Base-by-base conservation (phyloP, 2,113 vertebrate species). In the Casuarius casuarius region DNA sequence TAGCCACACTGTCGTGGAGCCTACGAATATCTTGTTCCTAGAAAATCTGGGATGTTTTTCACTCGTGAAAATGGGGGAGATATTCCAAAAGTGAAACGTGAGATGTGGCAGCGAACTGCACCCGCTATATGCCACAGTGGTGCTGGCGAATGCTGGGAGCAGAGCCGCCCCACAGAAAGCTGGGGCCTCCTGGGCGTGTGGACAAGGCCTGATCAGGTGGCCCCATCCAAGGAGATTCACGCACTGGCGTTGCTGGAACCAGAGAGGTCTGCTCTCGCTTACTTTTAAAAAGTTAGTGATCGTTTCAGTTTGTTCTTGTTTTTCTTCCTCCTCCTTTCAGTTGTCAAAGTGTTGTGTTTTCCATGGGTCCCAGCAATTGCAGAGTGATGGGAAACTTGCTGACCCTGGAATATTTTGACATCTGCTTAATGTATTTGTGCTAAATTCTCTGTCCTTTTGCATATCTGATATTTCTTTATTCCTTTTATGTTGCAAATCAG, bases 391-490 rank as follows among this genome's bases (percentile, higher is more conserved):
- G 88, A 93, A 88, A 67, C 59, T 95, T 95, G 63, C 83, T 91
- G 82, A 94, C 85, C 87, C 85, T 91, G n/a, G 93, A 90, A 89
- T 95, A 73, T 73, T 93, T 90, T 74, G 75, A 94, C 82, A 77
- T 96, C 82, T 94, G 82, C 79, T 91, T 42, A 48, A 92, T 91
- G 23, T 66, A 83, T 96, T 94, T 88, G 12, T 80, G 42, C 67
- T 71, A 5, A 38, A n/a, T 31, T 83, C 58, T 83, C 52, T 79
- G 54, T 93, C 75, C 15, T 59, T 88, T 52, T 68, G 49, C 75
- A 85, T 75, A 73, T 96, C 78, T 93, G 85, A 92, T 94, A 71
- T 77, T 96, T 92, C 66, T 90, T 96, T 72, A 71, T 79, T 93
- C 48, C 25, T 52, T 63, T 44, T 66, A 51, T 77, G 54, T 74